A percentile compares a stretch with the other conserved stretches of the same genome.
These are phyloP conservation scores for Dinomys branickii DNA, from an alignment of 2,113 vertebrate species.

Conservation along the genomic window DNA sequence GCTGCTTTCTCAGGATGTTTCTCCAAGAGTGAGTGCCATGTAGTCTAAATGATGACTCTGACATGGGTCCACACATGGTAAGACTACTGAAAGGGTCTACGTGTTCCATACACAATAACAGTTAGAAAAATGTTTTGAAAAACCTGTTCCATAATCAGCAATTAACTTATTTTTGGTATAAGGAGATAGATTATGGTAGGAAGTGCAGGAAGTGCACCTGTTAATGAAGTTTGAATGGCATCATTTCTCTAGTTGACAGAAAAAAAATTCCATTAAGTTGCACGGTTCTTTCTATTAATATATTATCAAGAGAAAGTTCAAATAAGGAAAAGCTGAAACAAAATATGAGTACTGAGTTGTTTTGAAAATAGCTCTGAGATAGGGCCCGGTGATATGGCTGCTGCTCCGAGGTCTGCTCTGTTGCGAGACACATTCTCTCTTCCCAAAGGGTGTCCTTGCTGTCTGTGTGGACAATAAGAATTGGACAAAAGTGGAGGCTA, in stretches of 20 bases:
- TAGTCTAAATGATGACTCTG: not conserved
- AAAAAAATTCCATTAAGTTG: not conserved
- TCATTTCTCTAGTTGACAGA: not conserved
- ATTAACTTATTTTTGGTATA: conserved; percentile 27
- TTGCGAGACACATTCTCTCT: not conserved
- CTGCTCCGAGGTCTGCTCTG: not conserved
- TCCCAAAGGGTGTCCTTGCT: not conserved
- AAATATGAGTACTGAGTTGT: not conserved
- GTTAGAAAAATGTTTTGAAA: conserved; percentile 31
- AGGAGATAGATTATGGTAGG: not conserved
- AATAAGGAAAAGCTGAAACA: conserved; percentile 22
- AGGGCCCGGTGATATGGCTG: not conserved
- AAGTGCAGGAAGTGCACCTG: not conserved
- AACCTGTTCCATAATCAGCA: not conserved
- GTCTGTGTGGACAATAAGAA: not conserved
- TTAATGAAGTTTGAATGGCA: not conserved
- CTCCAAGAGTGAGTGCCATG: not conserved
- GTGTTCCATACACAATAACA: conserved; percentile 18
- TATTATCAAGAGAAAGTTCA: conserved; percentile 22
- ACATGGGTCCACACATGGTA: conserved; percentile 21
- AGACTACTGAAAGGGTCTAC: conserved; percentile 18
- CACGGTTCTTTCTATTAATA: not conserved
- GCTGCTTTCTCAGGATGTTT: conserved; percentile 27
- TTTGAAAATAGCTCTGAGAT: not conserved
- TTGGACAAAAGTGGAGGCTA: not conserved